Conservation (phyloP, 2,888 invertebrate species). For the Latheticus oryzae region DNA sequence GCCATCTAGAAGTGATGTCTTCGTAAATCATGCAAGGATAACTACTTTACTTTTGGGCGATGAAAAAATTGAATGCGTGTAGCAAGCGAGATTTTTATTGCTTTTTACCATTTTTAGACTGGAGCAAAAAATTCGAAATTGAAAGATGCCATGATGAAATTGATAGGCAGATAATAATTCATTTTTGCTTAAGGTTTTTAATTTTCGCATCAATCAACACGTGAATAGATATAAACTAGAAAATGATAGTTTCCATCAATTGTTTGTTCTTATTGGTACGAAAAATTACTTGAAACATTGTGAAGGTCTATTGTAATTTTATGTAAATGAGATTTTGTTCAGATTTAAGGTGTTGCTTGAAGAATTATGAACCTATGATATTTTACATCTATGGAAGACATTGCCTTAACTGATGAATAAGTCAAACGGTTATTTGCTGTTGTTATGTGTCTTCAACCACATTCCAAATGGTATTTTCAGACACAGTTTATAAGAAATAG, state of each 20-base stretch:
- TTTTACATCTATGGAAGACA: slow-evolving; percentile 16
- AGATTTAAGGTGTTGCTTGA: slow-evolving; percentile 10
- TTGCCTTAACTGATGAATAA: slow-evolving; percentile 8
- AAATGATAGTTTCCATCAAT: no score
- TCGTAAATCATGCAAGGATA: slow-evolving; percentile 8
- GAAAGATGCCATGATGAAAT: slow-evolving; percentile 2
- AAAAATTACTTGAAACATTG: not conserved
- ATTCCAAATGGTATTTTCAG: not conserved
- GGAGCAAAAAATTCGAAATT: no score
- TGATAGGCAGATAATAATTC: no score
- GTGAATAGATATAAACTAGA: no score
- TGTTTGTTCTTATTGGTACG: no score
- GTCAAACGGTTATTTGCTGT: slow-evolving; percentile 15
- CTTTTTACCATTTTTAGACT: no score
- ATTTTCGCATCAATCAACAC: no score
- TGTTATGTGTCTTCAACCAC: slow-evolving; percentile 1
- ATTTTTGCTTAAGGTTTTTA: no score
- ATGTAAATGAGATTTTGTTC: slow-evolving; percentile 6
- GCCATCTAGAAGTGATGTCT: slow-evolving; percentile 3
- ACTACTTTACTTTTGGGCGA: not conserved
- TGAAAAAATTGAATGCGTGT: not conserved
- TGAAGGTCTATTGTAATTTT: slow-evolving; percentile 2
- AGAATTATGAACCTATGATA: slow-evolving; percentile 10
- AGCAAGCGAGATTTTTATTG: not conserved
- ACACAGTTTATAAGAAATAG: no score